phyloP scores from a whole-genome alignment of 2,113 vertebrate genomes.

The Ia io region DNA sequence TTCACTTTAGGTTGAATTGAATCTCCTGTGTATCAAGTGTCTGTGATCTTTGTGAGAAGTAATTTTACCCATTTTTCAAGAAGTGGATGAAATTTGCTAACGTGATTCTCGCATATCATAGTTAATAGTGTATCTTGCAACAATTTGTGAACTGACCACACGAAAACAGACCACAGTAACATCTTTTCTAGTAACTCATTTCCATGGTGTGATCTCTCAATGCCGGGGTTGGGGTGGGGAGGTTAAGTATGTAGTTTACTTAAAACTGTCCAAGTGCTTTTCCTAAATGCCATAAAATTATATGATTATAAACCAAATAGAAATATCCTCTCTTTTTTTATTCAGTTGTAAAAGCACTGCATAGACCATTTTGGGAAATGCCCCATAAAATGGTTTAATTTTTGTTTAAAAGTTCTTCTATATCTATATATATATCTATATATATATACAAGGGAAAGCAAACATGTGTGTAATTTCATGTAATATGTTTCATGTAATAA shows the following conservation, averaged over 20 bases:
- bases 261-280: conserved; percentile 63
- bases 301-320: conserved; percentile 62
- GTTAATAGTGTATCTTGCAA: conserved; percentile 45
- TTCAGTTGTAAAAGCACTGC: conserved; percentile 33
- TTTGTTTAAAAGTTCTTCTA: conserved; percentile 8
- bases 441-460: conserved; percentile 53
- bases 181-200: conserved; percentile 30
- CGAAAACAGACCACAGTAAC: conserved; percentile 36
- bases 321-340: conserved; percentile 26
- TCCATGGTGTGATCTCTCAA: conserved; percentile 43
- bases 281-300: conserved; percentile 57
- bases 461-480: neutral
- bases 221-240: conserved; percentile 28
- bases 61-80: conserved; percentile 24
- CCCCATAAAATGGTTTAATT: conserved; percentile 48
- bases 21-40: conserved; percentile 45
- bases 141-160: conserved; percentile 32
- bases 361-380: conserved; percentile 56
- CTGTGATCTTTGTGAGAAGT: conserved; percentile 58
- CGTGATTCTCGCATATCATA: conserved; percentile 36
- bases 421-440: neutral
- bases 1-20: conserved; percentile 37
- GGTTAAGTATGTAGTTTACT: conserved; percentile 53
- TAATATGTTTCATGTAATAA: conserved; percentile 8
- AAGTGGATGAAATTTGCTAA: conserved; percentile 45